Evolutionary conservation across 2,797 vertebrate species (phyloP), one percentile per base, ranked within the genome.

Genomic region (Aldrovandia affinis): DNA sequence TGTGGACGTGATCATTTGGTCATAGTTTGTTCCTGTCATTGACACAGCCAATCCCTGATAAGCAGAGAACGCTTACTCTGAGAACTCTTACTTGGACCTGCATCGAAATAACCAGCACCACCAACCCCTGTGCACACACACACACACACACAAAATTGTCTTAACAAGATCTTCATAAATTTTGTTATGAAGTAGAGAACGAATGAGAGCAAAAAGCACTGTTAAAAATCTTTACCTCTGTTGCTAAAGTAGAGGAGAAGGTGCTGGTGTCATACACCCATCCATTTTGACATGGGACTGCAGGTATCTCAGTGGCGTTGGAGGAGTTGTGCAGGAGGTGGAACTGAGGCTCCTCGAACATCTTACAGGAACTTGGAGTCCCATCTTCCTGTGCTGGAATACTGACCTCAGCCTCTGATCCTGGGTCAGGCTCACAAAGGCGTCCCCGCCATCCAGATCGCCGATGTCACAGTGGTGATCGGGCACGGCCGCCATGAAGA

Each of bases 401-500:
- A 85, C 90, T 92, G 85, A 96, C 91, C 54, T 52, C 18, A 97
- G 88, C 88, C 85, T 94, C 81, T 95, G 77, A 3, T 95, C 90
- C 87, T 87, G 89, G 5, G 95, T 96, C 88, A 97, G 89, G 90
- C 97, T 96, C 42, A 78, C 86, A 73, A 96, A 95, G 18, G 61
- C 0, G 2, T 18, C 84, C 0, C 59, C 87, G 2, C 86, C 87
- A 6, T 95, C 93, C 80, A 93, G 90, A 59, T 82, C 87, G 20
- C 93, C 92, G 90, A 97, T 88, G 83, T 94, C 86, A 78, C 97
- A 98, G 88, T 92, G 96, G 85, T 98, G 97, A 87, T 92, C 81
- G 0, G 97, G 98, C 65, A 96, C 94, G 0, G 94, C 97, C 0
- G 95, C 95, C 57, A 98, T 95, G 87, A 98, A 99, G 88, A 97